Base-by-base conservation (phyloP, 2,888 invertebrate genomes). In the Eupithecia abbreviata region DNA sequence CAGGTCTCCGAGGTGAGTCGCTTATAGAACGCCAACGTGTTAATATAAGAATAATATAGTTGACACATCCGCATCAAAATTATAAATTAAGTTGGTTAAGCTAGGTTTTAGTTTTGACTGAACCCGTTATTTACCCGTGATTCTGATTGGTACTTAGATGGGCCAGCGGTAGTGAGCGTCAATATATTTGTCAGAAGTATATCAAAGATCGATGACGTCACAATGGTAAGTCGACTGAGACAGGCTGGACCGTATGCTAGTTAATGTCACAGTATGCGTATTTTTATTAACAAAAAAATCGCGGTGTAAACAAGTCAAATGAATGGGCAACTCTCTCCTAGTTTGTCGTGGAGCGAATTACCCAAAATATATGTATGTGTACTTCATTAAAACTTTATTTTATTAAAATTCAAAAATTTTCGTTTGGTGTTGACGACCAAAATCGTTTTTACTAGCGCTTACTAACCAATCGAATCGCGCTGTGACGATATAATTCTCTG, bases 151-250 rank as follows among this genome's bases (percentile, higher is more conserved):
- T 93, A 94, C 93, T 93, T 93, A 94, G 98, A 98, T 97, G 98
- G 98, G 94, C 98, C 98, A 93, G 98, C 98, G 94, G 97, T 98
- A 96, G 98, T 99, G 95, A 97, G 97, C 96, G 98, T 99, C 97
- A 99, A 99, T 98, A 98, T 99, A 96, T 98, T 98, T 97, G 98
- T 99, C 96, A 96, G 99, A 97, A 99, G 98, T 98, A 98, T 99
- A 96, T 98, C 98, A 96, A 98, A 98, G 97, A 99, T 99, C 96
- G 98, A 99, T 97, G 99, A 99, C 96, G 98, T 99, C 96, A 98
- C 98, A 90, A 99, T 99, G 99, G 99, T 99, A 98, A 98, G 98
- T 98, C 94, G 91, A 88, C 91, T 86, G 87, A 85, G 89, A 88
- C 89, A 88, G 90, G 89, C 91, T 88, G 90, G 91, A 89, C 90